A percentile compares a stretch with the other conserved stretches of the same genome.
phyloP scores from a whole-genome alignment of 2,113 vertebrate genomes.

The Hystrix cristata region DNA sequence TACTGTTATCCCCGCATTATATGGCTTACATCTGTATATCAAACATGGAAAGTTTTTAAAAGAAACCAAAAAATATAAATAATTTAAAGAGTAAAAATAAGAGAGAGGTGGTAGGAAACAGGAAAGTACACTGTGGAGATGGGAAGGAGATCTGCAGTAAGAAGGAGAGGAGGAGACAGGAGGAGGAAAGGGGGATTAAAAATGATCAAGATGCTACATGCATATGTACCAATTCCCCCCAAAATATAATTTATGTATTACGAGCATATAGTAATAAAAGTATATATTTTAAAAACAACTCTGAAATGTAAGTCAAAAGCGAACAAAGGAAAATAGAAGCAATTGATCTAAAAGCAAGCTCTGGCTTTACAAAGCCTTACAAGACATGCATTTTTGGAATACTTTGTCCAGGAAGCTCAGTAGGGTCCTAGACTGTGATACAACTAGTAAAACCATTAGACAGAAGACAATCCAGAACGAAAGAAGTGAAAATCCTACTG shows the following conservation, averaged over 20 bases:
- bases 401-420: background rate
- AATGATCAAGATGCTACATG: too few species aligned
- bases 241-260: background rate
- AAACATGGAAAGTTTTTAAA: slow-evolving; percentile 9
- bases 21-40: background rate
- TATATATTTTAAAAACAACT: background rate
- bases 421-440: background rate
- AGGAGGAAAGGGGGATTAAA: too few species aligned
- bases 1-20: background rate
- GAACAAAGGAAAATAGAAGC: slow-evolving; percentile 3
- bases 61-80: background rate
- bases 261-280: background rate
- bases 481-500: background rate
- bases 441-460: background rate
- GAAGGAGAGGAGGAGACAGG: background rate
- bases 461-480: background rate
- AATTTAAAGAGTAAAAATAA: background rate
- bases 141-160: background rate
- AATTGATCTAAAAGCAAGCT: background rate
- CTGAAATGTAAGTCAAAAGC: background rate
- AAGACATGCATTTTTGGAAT: background rate
- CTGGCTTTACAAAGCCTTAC: background rate
- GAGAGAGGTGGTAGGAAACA: background rate
- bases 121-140: background rate
- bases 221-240: background rate